Evolutionary conservation across 1,140 invertebrate species (phyloP).

Genomic region (Drosophila sturtevanti): DNA sequence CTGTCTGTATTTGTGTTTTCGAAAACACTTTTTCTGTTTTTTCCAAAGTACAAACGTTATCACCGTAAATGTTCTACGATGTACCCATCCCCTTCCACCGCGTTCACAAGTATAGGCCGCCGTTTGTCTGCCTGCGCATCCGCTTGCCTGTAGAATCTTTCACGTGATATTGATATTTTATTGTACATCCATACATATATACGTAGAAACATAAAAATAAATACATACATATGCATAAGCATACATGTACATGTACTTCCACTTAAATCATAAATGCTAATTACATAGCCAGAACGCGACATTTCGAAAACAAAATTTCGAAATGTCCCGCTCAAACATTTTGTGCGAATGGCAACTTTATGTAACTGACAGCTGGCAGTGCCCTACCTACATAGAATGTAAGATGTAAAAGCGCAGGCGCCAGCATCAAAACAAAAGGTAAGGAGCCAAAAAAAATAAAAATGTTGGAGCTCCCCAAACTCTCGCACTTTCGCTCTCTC

Average conservation of each 20-base stretch:
- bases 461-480: constrained; percentile 3
- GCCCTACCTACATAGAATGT: constrained; percentile 12
- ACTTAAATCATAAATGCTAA: constrained; percentile 57
- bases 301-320: constrained; percentile 12
- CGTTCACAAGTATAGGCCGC: not conserved
- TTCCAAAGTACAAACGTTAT: constrained; percentile 48
- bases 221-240: not conserved
- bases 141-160: constrained; percentile 39
- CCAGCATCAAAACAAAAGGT: constrained; percentile 61
- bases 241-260: constrained; percentile 28
- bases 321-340: constrained; percentile 31
- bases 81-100: constrained; percentile 1
- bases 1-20: constrained; percentile 45
- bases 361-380: constrained; percentile 37
- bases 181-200: not conserved
- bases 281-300: constrained; percentile 18
- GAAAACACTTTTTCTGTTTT: constrained; percentile 46
- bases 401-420: constrained; percentile 50
- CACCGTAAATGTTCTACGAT: constrained; percentile 26
- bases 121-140: constrained; percentile 45
- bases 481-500: not conserved
- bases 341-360: constrained; percentile 31
- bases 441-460: constrained; percentile 32
- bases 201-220: not conserved
- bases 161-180: constrained; percentile 51